phyloP scores from a whole-genome alignment of 2,113 vertebrate species.

The Hemiscyllium ocellatum region DNA sequence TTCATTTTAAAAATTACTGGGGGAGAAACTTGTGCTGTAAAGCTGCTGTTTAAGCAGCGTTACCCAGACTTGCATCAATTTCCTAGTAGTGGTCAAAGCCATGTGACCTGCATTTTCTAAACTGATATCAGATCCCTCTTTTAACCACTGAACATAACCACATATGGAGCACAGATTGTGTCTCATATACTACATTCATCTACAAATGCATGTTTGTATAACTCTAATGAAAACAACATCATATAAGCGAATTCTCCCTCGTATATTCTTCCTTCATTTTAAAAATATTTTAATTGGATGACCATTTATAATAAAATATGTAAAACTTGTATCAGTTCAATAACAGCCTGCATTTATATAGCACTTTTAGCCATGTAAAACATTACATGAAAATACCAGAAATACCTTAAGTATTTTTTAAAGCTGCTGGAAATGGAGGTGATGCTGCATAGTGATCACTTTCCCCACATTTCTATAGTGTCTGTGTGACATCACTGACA shows the following conservation, averaged over 20 bases:
- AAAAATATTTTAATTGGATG: neutral
- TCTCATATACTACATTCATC: neutral
- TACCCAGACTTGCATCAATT: neutral
- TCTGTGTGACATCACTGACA: too few species aligned
- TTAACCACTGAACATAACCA: neutral
- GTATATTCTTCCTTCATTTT: neutral
- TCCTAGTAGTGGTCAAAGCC: neutral
- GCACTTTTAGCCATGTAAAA: too few species aligned
- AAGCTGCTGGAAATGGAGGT: too few species aligned
- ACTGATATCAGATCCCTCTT: too few species aligned
- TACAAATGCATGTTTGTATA: neutral
- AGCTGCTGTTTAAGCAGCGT: neutral
- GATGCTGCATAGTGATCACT: too few species aligned
- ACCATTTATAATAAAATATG: neutral
- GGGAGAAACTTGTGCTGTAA: neutral
- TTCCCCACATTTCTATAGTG: too few species aligned
- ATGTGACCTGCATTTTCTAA: neutral
- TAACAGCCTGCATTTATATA: neutral
- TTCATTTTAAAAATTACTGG: neutral
- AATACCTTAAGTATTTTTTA: too few species aligned
- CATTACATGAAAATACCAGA: too few species aligned
- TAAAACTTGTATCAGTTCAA: neutral
- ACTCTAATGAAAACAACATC: neutral
- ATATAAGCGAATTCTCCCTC: neutral
- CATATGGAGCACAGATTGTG: neutral